Conservation (phyloP, 1,140 invertebrate species). For the Bombus balteatus region DNA sequence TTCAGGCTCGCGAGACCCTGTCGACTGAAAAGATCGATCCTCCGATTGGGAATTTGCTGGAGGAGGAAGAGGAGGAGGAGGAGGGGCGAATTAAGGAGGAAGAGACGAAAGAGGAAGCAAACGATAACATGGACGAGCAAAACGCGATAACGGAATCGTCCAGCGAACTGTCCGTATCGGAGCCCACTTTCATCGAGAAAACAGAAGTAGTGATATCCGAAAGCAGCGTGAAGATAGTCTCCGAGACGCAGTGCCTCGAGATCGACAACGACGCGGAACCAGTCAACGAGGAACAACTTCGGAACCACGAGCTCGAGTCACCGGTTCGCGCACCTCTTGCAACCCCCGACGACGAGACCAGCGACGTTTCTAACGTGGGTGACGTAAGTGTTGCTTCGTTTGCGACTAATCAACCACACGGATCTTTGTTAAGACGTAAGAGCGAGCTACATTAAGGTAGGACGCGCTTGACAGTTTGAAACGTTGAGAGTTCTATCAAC, state of each 20-base stretch:
- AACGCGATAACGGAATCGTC: constrained; percentile 58
- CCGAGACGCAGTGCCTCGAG: constrained; percentile 41
- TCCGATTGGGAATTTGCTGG: background rate
- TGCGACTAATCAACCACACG: background rate
- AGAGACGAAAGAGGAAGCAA: constrained; percentile 31
- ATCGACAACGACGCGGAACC: constrained; percentile 50
- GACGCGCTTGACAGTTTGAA: background rate
- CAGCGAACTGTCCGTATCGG: constrained; percentile 57
- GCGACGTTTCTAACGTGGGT: constrained; percentile 74
- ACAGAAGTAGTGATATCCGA: constrained; percentile 51
- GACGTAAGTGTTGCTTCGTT: constrained; percentile 74
- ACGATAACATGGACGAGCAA: constrained; percentile 50
- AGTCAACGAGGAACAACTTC: background rate
- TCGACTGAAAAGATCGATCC: background rate
- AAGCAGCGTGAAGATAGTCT: constrained; percentile 35
- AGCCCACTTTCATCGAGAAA: constrained; percentile 60
- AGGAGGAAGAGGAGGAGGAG: background rate
- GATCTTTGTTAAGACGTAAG: background rate
- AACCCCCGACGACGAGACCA: constrained; percentile 73
- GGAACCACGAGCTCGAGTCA: constrained; percentile 6
- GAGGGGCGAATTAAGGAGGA: background rate
- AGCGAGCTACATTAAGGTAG: background rate
- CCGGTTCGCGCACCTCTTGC: constrained; percentile 68
- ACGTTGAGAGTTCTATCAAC: background rate
- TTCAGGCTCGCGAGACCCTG: background rate